These are phyloP conservation scores for Lomographa bimaculata DNA, from an alignment of 2,888 invertebrate species.

Conservation along the genomic window DNA sequence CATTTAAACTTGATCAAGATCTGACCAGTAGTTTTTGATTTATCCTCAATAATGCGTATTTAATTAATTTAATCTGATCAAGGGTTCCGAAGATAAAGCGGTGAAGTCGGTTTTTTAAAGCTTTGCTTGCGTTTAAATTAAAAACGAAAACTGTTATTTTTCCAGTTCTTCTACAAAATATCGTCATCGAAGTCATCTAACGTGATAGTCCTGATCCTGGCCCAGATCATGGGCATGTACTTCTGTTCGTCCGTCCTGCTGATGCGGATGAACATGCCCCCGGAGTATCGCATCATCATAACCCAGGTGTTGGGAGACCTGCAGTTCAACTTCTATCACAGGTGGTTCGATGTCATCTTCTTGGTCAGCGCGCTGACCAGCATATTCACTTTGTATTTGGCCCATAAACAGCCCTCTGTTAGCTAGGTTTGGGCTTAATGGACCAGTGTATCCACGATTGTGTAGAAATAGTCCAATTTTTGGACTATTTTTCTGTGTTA, in stretches of 20 bases:
- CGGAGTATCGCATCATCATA: slow-evolving; percentile 96
- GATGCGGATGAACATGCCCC: slow-evolving; percentile 99
- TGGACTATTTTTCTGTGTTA: no score
- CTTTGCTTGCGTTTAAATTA: no score
- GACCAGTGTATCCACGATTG: no score
- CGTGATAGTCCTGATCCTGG: slow-evolving; percentile 97
- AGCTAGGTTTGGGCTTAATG: no score
- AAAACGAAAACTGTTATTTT: no score
- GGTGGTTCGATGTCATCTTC: slow-evolving; percentile 99
- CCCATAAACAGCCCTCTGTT: slow-evolving; percentile 93
- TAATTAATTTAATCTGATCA: no score
- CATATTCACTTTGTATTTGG: slow-evolving; percentile 97
- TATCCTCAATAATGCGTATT: no score
- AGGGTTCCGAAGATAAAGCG: no score
- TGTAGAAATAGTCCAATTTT: no score
- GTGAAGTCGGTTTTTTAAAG: no score
- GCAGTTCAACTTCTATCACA: slow-evolving; percentile 99
- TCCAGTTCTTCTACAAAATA: slow-evolving; percentile 99
- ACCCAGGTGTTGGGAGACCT: slow-evolving; percentile 96
- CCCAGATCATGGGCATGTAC: slow-evolving; percentile 99
- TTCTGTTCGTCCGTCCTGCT: slow-evolving; percentile 98
- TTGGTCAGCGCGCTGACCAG: slow-evolving; percentile 97
- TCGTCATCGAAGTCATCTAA: slow-evolving; percentile 99
- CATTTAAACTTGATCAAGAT: no score
- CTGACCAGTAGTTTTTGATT: no score